phyloP scores from a whole-genome alignment of 1,140 invertebrate genomes.

The Pomacea maculata region DNA sequence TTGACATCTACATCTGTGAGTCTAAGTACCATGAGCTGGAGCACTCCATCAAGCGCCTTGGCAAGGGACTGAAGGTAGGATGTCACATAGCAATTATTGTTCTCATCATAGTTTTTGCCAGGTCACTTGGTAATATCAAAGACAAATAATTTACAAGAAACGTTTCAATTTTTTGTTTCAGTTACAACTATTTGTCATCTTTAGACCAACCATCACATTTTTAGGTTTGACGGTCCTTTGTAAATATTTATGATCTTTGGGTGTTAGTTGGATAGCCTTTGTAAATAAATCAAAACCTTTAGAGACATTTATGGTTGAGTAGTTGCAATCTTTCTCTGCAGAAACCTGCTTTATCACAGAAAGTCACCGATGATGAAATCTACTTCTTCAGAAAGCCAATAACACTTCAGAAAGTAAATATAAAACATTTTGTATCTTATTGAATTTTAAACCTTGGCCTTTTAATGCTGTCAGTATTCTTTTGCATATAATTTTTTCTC shows the following conservation, averaged over 20 bases:
- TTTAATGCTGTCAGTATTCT: too few species aligned
- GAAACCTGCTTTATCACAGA: conserved; percentile 82
- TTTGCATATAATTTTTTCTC: too few species aligned
- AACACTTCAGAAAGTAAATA: conserved; percentile 77
- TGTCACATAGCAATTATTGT: conserved; percentile 43
- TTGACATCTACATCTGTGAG: conserved; percentile 93
- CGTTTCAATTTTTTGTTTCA: too few species aligned
- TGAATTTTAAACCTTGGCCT: too few species aligned
- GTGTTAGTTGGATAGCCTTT: too few species aligned
- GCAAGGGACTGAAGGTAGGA: conserved; percentile 69
- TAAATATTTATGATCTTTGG: too few species aligned
- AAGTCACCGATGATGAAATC: conserved; percentile 92
- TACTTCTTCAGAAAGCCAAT: conserved; percentile 82
- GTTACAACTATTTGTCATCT: too few species aligned
- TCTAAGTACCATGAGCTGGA: conserved; percentile 91
- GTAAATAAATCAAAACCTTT: too few species aligned
- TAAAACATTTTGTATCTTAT: not conserved
- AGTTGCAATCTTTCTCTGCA: conserved; percentile 62
- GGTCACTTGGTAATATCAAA: not conserved
- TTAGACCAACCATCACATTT: too few species aligned
- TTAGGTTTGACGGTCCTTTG: too few species aligned
- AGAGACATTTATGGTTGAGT: not conserved
- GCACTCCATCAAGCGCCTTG: conserved; percentile 74
- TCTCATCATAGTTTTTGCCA: not conserved
- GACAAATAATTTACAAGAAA: not conserved